Percentiles rank a stretch among this genome's conserved stretches.
phyloP scores from a whole-genome alignment of 2,797 vertebrate species.

The Botia kubotai region DNA sequence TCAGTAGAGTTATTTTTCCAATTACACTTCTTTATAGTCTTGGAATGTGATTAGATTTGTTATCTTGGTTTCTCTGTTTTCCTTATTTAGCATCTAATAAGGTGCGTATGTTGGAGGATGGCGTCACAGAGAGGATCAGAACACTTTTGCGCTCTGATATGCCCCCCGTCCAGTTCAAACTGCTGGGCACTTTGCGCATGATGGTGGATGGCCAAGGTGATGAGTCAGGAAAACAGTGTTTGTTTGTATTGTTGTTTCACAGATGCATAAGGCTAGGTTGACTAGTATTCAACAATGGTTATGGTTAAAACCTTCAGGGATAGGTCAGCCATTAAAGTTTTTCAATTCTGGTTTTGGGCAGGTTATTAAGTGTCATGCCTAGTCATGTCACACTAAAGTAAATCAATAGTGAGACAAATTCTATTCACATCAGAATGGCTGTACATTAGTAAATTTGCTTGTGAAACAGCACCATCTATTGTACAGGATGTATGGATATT shows the following conservation, averaged over 20 bases:
- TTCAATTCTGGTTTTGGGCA: not conserved
- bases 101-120: conserved; percentile 84
- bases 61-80: conserved; percentile 10
- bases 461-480: not conserved
- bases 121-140: conserved; percentile 82
- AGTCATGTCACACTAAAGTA: no score
- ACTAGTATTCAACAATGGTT: not conserved
- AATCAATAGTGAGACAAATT: no score
- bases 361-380: no score
- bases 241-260: not conserved
- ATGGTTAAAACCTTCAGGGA: not conserved
- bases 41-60: conserved; percentile 6
- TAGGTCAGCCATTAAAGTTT: not conserved
- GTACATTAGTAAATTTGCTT: not conserved
- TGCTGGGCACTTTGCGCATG: conserved; percentile 86
- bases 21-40: not conserved
- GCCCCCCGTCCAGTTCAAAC: conserved; percentile 87
- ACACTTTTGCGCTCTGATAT: conserved; percentile 84
- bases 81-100: conserved; percentile 81
- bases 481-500: not conserved
- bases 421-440: not conserved
- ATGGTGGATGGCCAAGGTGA: conserved; percentile 91
- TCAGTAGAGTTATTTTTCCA: not conserved
- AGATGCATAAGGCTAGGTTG: not conserved
- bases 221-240: not conserved